A percentile compares a stretch with the other conserved stretches of the same genome.
phyloP scores from a whole-genome alignment of 2,888 invertebrate species.

The Cantharis rufa region DNA sequence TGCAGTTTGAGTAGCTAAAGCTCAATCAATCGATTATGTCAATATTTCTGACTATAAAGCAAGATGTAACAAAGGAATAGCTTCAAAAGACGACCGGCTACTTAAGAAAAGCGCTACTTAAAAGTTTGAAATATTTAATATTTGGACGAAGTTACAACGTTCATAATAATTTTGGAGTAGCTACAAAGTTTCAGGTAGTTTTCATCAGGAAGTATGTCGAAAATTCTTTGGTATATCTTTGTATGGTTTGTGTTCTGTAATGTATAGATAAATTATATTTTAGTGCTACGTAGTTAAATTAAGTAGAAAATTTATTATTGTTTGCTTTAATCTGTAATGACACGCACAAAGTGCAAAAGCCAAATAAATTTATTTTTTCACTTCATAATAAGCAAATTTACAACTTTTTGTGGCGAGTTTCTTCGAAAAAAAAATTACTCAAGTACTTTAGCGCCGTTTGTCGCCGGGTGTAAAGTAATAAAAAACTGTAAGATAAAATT shows the following conservation, averaged over 20 bases:
- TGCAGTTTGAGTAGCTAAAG: no score
- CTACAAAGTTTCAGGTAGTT: background rate
- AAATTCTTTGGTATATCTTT: background rate
- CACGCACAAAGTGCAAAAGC: background rate
- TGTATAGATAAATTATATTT: background rate
- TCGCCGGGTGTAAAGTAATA: no score
- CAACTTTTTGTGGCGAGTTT: no score
- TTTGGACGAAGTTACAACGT: background rate
- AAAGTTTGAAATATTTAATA: background rate
- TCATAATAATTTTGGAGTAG: background rate
- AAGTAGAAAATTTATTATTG: background rate
- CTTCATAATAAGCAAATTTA: no score
- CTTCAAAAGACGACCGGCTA: background rate
- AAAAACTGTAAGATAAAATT: no score
- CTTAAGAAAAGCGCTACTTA: background rate
- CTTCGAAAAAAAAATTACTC: no score
- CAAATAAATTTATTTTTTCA: background rate
- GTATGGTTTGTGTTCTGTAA: background rate
- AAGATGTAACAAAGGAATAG: background rate
- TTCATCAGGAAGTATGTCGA: background rate
- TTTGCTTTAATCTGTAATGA: background rate
- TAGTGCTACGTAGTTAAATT: background rate
- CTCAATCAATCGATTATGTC: background rate
- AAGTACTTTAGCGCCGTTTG: no score
- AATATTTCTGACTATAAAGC: background rate